phyloP scores from a whole-genome alignment of 30 jellyfish, hydroid and myxozoan genomes.

The Pelagia noctiluca region DNA sequence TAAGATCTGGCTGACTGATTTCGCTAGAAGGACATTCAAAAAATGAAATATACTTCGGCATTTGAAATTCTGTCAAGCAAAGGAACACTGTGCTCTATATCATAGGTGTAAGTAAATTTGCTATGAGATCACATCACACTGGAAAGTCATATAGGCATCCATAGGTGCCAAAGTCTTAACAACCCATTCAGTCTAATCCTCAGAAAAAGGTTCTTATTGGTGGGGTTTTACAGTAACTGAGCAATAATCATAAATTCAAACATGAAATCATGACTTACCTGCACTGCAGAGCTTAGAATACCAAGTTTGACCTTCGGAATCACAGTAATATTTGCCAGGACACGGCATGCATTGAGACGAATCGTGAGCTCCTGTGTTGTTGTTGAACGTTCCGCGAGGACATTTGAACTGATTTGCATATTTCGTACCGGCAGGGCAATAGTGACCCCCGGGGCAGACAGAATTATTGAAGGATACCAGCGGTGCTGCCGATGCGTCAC shows the following conservation, averaged over 20 bases:
- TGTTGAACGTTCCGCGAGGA: constrained; percentile 97
- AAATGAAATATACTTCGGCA: no score
- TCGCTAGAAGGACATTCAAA: no score
- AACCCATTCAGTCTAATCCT: no score
- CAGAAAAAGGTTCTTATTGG: no score
- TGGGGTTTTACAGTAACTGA: no score
- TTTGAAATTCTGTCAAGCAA: no score
- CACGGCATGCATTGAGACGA: constrained; percentile 92
- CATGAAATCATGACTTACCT: constrained; percentile 47
- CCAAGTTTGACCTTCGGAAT: constrained; percentile 79
- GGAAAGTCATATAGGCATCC: background rate
- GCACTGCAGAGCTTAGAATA: constrained; percentile 84
- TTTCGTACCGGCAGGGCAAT: constrained; percentile 91
- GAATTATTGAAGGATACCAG: constrained; percentile 64
- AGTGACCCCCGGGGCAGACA: constrained; percentile 93
- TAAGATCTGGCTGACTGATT: no score
- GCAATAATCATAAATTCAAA: no score
- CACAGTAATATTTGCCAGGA: constrained; percentile 96
- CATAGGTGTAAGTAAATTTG: no score
- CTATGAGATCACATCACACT: no score
- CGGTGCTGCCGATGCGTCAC: constrained; percentile 82
- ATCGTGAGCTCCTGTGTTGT: constrained; percentile 73
- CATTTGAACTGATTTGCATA: constrained; percentile 85
- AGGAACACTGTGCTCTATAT: no score
- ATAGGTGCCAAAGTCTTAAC: no score